phyloP scores from a whole-genome alignment of 2,888 invertebrate species.

The Orthosia cruda region DNA sequence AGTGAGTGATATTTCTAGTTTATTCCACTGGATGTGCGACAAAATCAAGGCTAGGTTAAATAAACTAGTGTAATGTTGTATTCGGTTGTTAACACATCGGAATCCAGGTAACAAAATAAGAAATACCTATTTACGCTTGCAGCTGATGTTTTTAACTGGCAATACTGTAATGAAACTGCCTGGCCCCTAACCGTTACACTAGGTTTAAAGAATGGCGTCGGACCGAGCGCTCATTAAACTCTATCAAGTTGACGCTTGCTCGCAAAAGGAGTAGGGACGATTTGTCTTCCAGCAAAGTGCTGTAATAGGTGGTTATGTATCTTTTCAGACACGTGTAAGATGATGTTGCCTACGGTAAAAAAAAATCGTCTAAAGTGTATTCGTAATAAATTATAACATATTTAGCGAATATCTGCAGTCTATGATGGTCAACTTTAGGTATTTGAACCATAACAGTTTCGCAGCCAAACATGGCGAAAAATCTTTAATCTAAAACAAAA shows the following conservation, averaged over 20 bases:
- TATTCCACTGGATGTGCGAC: not conserved
- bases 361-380: not conserved
- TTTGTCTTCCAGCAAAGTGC: constrained; percentile 41
- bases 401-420: not conserved
- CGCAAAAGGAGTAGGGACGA: constrained; percentile 22
- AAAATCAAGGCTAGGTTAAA: constrained; percentile 40
- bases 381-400: not conserved
- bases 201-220: constrained; percentile 32
- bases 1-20: constrained; percentile 4
- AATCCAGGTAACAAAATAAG: no score
- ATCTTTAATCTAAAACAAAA: no score
- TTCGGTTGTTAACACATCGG: no score
- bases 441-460: no score
- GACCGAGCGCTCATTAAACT: constrained; percentile 63
- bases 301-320: constrained; percentile 4
- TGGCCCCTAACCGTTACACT: no score
- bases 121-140: no score
- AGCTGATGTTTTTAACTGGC: no score
- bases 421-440: no score
- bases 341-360: not conserved
- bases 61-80: no score
- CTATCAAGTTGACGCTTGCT: constrained; percentile 64
- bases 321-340: constrained; percentile 4
- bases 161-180: no score
- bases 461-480: no score